A percentile compares a stretch with the other conserved stretches of the same genome.
Evolutionary conservation across 2,113 vertebrate species (phyloP).

Genomic region (Oostethus manadensis): DNA sequence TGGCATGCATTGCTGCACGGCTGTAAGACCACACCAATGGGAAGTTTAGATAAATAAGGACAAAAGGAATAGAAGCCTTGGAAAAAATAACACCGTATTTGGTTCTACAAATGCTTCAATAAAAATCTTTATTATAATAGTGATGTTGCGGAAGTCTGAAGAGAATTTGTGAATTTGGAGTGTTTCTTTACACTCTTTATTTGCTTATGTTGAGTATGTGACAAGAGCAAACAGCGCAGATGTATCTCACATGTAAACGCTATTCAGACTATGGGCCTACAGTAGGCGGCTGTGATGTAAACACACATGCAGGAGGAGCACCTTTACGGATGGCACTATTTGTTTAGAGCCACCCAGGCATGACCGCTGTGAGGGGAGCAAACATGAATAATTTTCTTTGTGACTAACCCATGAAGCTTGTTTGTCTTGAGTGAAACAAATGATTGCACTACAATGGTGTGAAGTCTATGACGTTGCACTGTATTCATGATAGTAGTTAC

Average conservation of each 20-base stretch:
- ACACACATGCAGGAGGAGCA: neutral
- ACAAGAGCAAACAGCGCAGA: constrained; percentile 38
- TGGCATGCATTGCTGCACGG: no score
- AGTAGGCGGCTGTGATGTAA: constrained; percentile 6
- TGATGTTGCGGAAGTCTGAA: neutral
- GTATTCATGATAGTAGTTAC: neutral
- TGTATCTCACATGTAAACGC: constrained; percentile 35
- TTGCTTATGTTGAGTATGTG: constrained; percentile 41
- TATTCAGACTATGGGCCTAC: constrained; percentile 17
- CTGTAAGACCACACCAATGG: no score
- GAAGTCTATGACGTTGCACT: neutral
- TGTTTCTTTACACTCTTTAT: constrained; percentile 17
- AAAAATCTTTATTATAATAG: neutral
- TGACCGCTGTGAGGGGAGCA: constrained; percentile 8
- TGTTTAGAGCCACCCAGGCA: neutral
- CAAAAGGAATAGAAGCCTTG: no score
- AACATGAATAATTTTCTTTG: neutral
- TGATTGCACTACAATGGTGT: neutral
- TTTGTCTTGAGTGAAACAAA: neutral
- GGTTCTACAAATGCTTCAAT: neutral
- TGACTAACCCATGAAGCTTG: neutral
- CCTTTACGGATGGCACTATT: neutral
- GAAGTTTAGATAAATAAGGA: no score
- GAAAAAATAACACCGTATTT: neutral
- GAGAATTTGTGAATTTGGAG: constrained; percentile 8